Evolutionary conservation across 1,140 invertebrate species (phyloP).

Genomic region (Galleria mellonella): DNA sequence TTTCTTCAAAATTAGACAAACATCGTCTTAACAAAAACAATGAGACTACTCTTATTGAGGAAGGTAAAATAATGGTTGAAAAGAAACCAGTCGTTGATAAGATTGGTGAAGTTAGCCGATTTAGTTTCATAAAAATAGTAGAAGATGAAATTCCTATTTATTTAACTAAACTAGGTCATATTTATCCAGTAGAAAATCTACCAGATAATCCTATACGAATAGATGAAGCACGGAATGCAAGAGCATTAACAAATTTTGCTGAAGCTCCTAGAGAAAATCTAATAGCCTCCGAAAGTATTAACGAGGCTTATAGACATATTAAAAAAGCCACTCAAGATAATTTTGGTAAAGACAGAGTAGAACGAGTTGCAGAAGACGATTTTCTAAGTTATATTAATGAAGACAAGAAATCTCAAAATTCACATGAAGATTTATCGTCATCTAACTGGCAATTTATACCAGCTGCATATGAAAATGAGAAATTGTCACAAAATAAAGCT

Average conservation of each 20-base stretch:
- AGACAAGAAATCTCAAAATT: conserved; percentile 44
- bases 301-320: conserved; percentile 66
- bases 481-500: conserved; percentile 27
- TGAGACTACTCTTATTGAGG: conserved; percentile 70
- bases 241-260: conserved; percentile 54
- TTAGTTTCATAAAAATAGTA: conserved; percentile 79
- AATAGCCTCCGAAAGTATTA: conserved; percentile 69
- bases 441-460: conserved; percentile 62
- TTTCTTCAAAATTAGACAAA: conserved; percentile 77
- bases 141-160: conserved; percentile 74
- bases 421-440: conserved; percentile 26
- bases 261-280: conserved; percentile 66
- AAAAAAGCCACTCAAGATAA: conserved; percentile 31
- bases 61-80: conserved; percentile 70
- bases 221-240: conserved; percentile 69
- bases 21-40: conserved; percentile 75
- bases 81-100: conserved; percentile 76
- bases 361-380: conserved; percentile 42
- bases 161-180: conserved; percentile 65
- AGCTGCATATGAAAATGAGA: conserved; percentile 65
- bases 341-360: conserved; percentile 24
- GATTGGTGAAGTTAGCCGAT: conserved; percentile 79
- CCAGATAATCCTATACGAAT: conserved; percentile 69
- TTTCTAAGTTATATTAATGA: conserved; percentile 58
- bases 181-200: conserved; percentile 70